Conservation (phyloP, 2,888 invertebrate species). For the Unio delphinus region DNA sequence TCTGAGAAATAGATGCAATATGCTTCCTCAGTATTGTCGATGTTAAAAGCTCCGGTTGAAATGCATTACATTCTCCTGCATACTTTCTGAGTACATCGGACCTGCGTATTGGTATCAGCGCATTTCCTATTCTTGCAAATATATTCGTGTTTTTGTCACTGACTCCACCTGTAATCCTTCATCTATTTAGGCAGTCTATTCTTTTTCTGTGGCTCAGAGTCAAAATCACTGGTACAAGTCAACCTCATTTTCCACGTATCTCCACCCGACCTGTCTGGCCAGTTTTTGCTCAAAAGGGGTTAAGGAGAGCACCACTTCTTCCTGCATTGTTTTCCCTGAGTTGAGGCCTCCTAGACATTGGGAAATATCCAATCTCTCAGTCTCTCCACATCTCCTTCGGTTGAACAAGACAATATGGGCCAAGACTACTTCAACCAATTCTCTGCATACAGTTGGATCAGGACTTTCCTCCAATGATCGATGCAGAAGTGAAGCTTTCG, state of each 20-base stretch:
- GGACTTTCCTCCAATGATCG: no score
- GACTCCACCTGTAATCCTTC: neutral
- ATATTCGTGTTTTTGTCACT: neutral
- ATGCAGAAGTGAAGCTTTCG: no score
- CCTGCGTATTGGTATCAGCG: no score
- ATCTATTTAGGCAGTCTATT: constrained; percentile 5
- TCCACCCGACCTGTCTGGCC: constrained; percentile 14
- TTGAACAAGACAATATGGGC: constrained; percentile 17
- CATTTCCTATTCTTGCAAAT: no score
- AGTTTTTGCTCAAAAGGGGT: constrained; percentile 17
- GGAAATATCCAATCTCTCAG: constrained; percentile 11
- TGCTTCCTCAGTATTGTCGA: no score
- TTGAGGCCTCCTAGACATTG: constrained; percentile 10
- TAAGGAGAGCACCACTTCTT: constrained; percentile 7
- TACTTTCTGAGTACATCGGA: no score
- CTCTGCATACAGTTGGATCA: no score
- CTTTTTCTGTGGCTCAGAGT: constrained; percentile 2
- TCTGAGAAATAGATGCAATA: no score
- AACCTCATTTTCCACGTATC: constrained; percentile 15
- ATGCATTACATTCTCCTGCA: no score
- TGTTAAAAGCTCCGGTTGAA: no score
- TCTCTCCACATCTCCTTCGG: constrained; percentile 12
- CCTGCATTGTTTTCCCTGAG: constrained; percentile 5
- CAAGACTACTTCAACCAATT: no score
- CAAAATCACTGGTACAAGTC: constrained; percentile 13